Percentiles rank a stretch among this genome's conserved stretches.
Conservation (phyloP, 2,113 vertebrate genomes). For the Hippocampus comes region DNA sequence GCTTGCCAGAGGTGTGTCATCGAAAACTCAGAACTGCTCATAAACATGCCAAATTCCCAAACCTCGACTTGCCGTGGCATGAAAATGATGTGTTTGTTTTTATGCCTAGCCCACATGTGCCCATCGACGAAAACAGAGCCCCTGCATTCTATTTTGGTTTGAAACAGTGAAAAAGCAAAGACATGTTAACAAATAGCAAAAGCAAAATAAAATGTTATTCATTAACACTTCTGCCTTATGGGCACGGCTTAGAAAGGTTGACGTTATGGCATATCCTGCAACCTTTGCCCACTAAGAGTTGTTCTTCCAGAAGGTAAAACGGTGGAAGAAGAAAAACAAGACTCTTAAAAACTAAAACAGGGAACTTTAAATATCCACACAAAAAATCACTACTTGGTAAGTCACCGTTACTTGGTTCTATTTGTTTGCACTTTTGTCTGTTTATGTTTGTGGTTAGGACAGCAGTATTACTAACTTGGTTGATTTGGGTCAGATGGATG, state of each 20-base stretch:
- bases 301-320: background rate
- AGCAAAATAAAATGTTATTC: background rate
- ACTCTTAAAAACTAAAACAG: background rate
- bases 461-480: background rate
- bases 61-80: no score
- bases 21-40: no score
- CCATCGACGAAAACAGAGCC: no score
- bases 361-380: no score
- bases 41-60: no score
- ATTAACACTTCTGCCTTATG: constrained; percentile 1
- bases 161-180: background rate
- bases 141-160: no score
- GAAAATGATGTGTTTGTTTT: no score
- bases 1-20: no score
- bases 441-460: background rate
- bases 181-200: background rate
- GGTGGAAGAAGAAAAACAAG: background rate
- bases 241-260: background rate
- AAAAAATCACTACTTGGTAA: background rate
- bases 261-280: background rate
- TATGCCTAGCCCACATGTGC: no score
- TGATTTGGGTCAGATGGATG: background rate
- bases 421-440: background rate
- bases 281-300: constrained; percentile 1
- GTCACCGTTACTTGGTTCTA: background rate